A percentile compares a stretch with the other conserved stretches of the same genome.
Evolutionary conservation across 2,888 invertebrate genomes (phyloP).

Genomic region (Caenorhabditis sulstoni): DNA sequence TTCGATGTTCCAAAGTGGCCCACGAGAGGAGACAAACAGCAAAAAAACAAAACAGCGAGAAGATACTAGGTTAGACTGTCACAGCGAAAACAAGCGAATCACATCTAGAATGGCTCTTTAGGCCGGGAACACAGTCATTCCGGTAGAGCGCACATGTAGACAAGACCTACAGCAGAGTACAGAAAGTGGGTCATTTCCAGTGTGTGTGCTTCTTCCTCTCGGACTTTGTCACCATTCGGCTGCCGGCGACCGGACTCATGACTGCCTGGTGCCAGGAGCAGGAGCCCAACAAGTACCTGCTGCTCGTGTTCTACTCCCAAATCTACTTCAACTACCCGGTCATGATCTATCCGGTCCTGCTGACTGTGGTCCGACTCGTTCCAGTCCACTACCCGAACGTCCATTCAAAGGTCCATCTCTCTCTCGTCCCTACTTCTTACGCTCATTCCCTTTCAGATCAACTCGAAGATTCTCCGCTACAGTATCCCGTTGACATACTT

Average conservation of each 20-base stretch:
- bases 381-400: slow-evolving; percentile 20
- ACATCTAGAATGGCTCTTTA: too few relatives aligned
- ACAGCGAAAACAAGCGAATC: too few relatives aligned
- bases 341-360: slow-evolving; percentile 23
- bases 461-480: slow-evolving; percentile 8
- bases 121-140: too few relatives aligned
- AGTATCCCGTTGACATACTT: slow-evolving; percentile 17
- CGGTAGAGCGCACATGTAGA: too few relatives aligned
- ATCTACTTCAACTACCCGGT: slow-evolving; percentile 18
- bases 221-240: slow-evolving; percentile 18
- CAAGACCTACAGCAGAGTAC: too few relatives aligned
- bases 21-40: too few relatives aligned
- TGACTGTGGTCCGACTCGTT: slow-evolving; percentile 18
- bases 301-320: slow-evolving; percentile 17
- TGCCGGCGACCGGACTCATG: slow-evolving; percentile 30
- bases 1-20: too few relatives aligned
- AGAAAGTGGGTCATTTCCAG: slow-evolving; percentile 10
- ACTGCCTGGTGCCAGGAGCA: slow-evolving; percentile 22
- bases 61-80: too few relatives aligned
- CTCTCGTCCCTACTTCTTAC: background rate
- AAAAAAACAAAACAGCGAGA: too few relatives aligned
- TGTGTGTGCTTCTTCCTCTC: slow-evolving; percentile 24
- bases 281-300: slow-evolving; percentile 8
- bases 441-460: slow-evolving; percentile 12
- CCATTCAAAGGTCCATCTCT: slow-evolving; percentile 20